A percentile compares a stretch with the other conserved stretches of the same genome.
These are phyloP conservation scores for Spodoptera litura DNA, from an alignment of 1,140 invertebrate species.

Conservation along the genomic window DNA sequence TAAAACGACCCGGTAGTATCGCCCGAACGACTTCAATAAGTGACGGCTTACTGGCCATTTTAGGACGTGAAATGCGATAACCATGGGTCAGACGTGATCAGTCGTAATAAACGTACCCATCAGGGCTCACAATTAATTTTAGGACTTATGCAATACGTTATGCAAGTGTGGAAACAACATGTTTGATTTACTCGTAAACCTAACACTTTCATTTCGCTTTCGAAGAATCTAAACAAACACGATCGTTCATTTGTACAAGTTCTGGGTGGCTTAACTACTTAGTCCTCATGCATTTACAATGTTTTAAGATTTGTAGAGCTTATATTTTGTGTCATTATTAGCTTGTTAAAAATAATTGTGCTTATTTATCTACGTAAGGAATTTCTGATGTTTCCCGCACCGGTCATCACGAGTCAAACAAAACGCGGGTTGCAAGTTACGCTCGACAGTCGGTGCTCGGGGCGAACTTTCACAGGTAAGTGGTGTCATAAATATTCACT, in stretches of 20 bases:
- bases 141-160: slow-evolving; percentile 36
- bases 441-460: slow-evolving; percentile 27
- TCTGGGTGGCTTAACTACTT: not conserved
- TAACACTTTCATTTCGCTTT: slow-evolving; percentile 58
- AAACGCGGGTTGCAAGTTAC: slow-evolving; percentile 10
- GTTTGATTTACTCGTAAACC: slow-evolving; percentile 45
- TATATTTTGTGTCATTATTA: not conserved
- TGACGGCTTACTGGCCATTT: not conserved
- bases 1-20: not conserved
- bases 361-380: not conserved
- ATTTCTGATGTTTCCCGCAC: slow-evolving; percentile 3
- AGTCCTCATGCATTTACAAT: too few relatives aligned
- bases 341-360: not conserved
- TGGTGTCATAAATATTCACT: slow-evolving; percentile 72
- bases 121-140: slow-evolving; percentile 33
- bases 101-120: not conserved
- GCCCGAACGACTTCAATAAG: not conserved
- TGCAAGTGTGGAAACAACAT: slow-evolving; percentile 35
- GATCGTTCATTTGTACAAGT: not conserved
- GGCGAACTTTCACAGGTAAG: slow-evolving; percentile 67
- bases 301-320: not conserved
- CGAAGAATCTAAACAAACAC: slow-evolving; percentile 49
- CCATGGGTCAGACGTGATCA: not conserved
- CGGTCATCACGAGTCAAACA: slow-evolving; percentile 1
- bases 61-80: slow-evolving; percentile 35